phyloP scores from a whole-genome alignment of 2,888 invertebrate genomes.

The Dinocampus coccinellae region DNA sequence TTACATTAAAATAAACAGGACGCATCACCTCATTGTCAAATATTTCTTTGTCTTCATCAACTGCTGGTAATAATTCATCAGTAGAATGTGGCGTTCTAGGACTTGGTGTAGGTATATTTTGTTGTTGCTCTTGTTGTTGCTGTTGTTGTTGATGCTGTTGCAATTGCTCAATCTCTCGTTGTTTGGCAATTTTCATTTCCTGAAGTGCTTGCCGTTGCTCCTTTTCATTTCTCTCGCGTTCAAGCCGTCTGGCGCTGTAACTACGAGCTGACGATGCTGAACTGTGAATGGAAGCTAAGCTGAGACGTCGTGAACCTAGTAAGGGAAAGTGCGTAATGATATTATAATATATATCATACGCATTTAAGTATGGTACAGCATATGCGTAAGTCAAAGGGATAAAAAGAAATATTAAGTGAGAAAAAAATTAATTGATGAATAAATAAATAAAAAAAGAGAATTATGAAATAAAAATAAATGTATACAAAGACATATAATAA shows the following conservation, averaged over 20 bases:
- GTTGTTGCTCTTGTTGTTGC: constrained; percentile 67
- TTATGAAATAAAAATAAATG: neutral
- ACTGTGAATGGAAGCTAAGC: constrained; percentile 88
- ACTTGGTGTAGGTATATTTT: constrained; percentile 75
- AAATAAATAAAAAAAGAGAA: constrained; percentile 15
- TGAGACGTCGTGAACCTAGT: constrained; percentile 88
- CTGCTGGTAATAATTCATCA: constrained; percentile 84
- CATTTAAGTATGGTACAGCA: neutral
- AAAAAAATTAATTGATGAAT: neutral
- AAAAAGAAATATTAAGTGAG: neutral
- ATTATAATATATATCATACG: neutral
- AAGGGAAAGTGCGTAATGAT: constrained; percentile 25
- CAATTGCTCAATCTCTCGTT: constrained; percentile 75
- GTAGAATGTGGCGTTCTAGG: constrained; percentile 87
- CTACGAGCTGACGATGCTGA: constrained; percentile 86
- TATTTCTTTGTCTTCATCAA: constrained; percentile 85
- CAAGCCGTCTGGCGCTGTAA: constrained; percentile 84
- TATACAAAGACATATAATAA: neutral
- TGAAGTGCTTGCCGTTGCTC: constrained; percentile 84
- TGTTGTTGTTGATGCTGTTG: constrained; percentile 72
- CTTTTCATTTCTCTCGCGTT: constrained; percentile 85
- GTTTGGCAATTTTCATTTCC: constrained; percentile 77
- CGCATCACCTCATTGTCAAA: constrained; percentile 61
- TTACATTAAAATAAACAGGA: neutral
- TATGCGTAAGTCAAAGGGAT: constrained; percentile 4